A percentile compares a stretch with the other conserved stretches of the same genome.
These are phyloP conservation scores for Chrysodeixis includens DNA, from an alignment of 2,888 invertebrate species.

Conservation along the genomic window DNA sequence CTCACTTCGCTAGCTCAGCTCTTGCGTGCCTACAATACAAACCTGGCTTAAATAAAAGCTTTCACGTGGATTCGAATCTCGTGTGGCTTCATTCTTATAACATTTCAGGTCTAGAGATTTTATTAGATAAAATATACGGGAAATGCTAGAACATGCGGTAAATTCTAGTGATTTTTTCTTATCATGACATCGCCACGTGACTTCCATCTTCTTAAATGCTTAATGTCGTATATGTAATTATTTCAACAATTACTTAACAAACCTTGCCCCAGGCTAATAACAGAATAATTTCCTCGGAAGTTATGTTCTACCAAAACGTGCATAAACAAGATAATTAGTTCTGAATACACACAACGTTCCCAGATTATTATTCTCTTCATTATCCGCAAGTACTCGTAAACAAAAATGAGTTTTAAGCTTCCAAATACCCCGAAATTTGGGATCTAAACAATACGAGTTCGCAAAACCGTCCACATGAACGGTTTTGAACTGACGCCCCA, in stretches of 20 bases:
- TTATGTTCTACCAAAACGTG: background rate
- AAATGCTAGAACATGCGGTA: background rate
- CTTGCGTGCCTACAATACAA: constrained; percentile 2
- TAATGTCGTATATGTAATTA: too few species aligned
- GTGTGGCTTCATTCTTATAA: constrained; percentile 4
- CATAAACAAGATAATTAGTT: background rate
- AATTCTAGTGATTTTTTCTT: background rate
- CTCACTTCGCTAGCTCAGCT: constrained; percentile 4
- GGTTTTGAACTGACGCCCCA: constrained; percentile 45
- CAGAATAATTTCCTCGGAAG: background rate
- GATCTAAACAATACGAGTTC: constrained; percentile 55
- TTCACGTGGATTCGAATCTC: background rate
- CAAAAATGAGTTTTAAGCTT: constrained; percentile 4
- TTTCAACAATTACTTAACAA: background rate
- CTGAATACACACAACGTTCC: background rate
- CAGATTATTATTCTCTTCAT: constrained; percentile 1
- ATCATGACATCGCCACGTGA: background rate
- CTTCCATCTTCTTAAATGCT: background rate
- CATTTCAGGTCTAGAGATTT: constrained; percentile 2
- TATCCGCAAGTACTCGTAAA: background rate
- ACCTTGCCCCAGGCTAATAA: background rate
- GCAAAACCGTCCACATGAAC: constrained; percentile 51
- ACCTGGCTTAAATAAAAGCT: constrained; percentile 1
- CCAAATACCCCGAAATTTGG: constrained; percentile 42
- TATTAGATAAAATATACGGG: constrained; percentile 3